Conservation (phyloP, 92 coral and sea anemone species). For the Virgularia gustaviana region DNA sequence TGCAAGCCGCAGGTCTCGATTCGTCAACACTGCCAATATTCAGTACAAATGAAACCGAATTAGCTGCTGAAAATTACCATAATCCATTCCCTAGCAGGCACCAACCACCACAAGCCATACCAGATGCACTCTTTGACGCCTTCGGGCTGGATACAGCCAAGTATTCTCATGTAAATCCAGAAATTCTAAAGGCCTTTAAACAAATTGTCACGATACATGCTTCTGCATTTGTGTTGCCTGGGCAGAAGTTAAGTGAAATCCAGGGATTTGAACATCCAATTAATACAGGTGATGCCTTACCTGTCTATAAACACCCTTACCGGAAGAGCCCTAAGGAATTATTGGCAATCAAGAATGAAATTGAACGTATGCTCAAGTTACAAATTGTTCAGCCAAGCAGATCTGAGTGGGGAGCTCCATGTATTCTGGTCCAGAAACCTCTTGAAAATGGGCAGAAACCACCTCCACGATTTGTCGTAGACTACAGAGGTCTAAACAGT, state of each 20-base stretch:
- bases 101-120: neutral
- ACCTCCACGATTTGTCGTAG: slow-evolving; percentile 58
- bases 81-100: neutral
- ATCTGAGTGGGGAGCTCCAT: slow-evolving; percentile 55
- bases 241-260: slow-evolving; percentile 35
- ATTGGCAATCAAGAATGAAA: slow-evolving; percentile 43
- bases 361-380: slow-evolving; percentile 52
- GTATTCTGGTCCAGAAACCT: slow-evolving; percentile 52
- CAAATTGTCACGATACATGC: slow-evolving; percentile 37
- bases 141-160: slow-evolving; percentile 26
- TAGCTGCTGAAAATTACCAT: too few species aligned
- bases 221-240: slow-evolving; percentile 39
- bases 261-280: slow-evolving; percentile 50
- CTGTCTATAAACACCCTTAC: slow-evolving; percentile 47
- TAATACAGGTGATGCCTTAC: slow-evolving; percentile 42
- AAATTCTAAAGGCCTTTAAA: slow-evolving; percentile 42
- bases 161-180: slow-evolving; percentile 31
- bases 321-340: slow-evolving; percentile 48
- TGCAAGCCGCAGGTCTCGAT: slow-evolving; percentile 58
- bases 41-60: slow-evolving; percentile 9
- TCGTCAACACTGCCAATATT: slow-evolving; percentile 56
- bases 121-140: neutral
- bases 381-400: slow-evolving; percentile 57
- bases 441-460: slow-evolving; percentile 44
- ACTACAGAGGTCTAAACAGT: slow-evolving; percentile 51